These are phyloP conservation scores for Acleris sparsana DNA, from an alignment of 2,888 invertebrate species.

Conservation along the genomic window DNA sequence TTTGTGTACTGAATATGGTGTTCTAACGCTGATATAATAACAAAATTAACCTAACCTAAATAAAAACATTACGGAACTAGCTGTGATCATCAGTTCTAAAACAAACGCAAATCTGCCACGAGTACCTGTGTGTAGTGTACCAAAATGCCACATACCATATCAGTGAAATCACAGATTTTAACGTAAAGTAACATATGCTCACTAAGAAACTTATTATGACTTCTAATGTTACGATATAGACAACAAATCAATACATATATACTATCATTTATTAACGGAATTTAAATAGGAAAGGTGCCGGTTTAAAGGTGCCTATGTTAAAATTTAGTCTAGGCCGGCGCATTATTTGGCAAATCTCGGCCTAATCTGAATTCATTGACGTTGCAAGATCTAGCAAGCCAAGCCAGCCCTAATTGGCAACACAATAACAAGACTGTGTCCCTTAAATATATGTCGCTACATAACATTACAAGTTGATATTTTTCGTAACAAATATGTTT, in stretches of 20 bases:
- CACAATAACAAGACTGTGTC: constrained; percentile 57
- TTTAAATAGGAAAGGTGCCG: constrained; percentile 26
- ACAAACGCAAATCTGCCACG: constrained; percentile 20
- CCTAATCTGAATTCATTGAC: neutral
- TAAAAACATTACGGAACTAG: constrained; percentile 21
- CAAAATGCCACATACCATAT: constrained; percentile 38
- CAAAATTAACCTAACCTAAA: constrained; percentile 31
- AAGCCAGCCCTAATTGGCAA: constrained; percentile 16
- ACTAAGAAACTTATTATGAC: constrained; percentile 41
- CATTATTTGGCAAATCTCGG: constrained; percentile 2
- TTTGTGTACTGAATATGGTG: constrained; percentile 70
- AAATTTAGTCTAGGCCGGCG: constrained; percentile 12
- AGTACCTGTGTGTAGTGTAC: constrained; percentile 30
- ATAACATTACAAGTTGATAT: constrained; percentile 73
- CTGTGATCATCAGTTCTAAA: constrained; percentile 16
- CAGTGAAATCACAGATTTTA: constrained; percentile 38
- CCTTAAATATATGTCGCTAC: constrained; percentile 75
- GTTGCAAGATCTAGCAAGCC: neutral
- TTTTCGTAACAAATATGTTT: constrained; percentile 74
- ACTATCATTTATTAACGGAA: constrained; percentile 1
- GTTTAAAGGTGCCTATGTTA: constrained; percentile 18
- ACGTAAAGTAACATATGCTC: constrained; percentile 40
- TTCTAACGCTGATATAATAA: constrained; percentile 29
- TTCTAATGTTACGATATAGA: constrained; percentile 13
- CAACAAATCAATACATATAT: constrained; percentile 5